Evolutionary conservation across 2,113 vertebrate genomes (phyloP), one percentile per base, ranked within the genome.

Genomic region (Nyctereutes procyonoides): DNA sequence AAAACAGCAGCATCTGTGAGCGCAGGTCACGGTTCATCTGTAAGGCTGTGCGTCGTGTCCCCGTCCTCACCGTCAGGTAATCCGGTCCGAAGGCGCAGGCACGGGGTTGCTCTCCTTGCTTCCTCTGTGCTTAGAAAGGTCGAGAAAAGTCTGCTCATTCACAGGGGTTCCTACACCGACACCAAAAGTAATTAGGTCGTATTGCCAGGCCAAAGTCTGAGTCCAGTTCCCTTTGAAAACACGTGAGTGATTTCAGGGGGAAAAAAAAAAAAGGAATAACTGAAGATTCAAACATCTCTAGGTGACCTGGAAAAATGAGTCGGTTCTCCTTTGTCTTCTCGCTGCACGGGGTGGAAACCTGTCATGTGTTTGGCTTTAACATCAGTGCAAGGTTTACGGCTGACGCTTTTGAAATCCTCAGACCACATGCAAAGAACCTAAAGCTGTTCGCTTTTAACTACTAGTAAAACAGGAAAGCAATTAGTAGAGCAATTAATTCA

Each of bases 281-380:
- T 71, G 92, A 92, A 88, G 32, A 63, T 85, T 83, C 56, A 58
- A 79, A 71, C n/a, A 76, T 89, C 80, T 88, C 88, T 90, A 91
- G 48, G 84, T 56, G 82, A 81, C 26, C 79, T 67, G 26, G 30
- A 55, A 62, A 91, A 82, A 48, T 74, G 7, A 92, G 5, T 55
- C 67, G 55, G 30, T 88, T 13, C 55, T 87, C 24, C 56, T 96
- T 15, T 93, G 81, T 89, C 65, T 97, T 93, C 73, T 80, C 80
- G 24, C 79, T 80, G 28, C 28, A 77, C 96, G 81, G 79, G 74
- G 88, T 4, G 76, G 92, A 86, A 98, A 96, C 5, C 8, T 32
- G 17, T 56, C 71, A 28, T 76, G 55, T 82, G 14, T 89, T 96
- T 98, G 97, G 30, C 30, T 97, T 97, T 97, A 95, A 97, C 96